Percentiles rank a stretch among this genome's conserved stretches.
These are phyloP conservation scores for Nothoprocta perdicaria DNA, from an alignment of 2,113 vertebrate species.

Conservation along the genomic window DNA sequence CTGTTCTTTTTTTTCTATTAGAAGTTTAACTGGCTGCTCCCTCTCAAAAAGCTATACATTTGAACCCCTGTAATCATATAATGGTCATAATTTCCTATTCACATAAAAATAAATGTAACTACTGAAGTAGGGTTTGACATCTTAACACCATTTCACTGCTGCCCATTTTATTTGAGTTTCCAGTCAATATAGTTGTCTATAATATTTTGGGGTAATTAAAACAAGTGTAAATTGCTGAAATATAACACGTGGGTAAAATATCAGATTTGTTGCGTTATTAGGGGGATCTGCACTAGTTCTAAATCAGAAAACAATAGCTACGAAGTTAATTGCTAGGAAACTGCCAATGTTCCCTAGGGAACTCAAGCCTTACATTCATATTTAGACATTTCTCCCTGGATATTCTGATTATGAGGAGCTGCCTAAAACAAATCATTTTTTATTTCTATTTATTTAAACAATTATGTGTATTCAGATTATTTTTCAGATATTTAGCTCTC, in stretches of 20 bases:
- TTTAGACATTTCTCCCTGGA: background rate
- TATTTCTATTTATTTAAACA: background rate
- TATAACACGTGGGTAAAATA: background rate
- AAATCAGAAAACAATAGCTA: background rate
- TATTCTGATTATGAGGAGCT: background rate
- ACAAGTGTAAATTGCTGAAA: background rate
- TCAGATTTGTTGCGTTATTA: background rate
- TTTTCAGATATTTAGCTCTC: background rate
- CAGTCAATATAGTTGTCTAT: background rate
- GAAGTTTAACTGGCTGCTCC: background rate
- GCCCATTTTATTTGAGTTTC: background rate
- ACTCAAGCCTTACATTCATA: background rate
- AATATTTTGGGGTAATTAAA: constrained; percentile 11
- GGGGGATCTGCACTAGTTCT: background rate
- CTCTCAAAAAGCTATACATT: background rate
- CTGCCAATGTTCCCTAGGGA: background rate
- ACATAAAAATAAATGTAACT: constrained; percentile 31
- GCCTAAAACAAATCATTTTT: background rate
- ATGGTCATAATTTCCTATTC: background rate
- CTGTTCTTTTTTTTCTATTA: background rate
- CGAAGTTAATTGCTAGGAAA: constrained; percentile 16
- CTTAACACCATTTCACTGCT: background rate
- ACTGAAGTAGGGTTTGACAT: background rate
- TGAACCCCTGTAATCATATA: background rate
- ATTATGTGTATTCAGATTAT: background rate